Evolutionary conservation across 1,140 invertebrate species (phyloP), one percentile per base, ranked within the genome.

Genomic region (Globodera rostochiensis): DNA sequence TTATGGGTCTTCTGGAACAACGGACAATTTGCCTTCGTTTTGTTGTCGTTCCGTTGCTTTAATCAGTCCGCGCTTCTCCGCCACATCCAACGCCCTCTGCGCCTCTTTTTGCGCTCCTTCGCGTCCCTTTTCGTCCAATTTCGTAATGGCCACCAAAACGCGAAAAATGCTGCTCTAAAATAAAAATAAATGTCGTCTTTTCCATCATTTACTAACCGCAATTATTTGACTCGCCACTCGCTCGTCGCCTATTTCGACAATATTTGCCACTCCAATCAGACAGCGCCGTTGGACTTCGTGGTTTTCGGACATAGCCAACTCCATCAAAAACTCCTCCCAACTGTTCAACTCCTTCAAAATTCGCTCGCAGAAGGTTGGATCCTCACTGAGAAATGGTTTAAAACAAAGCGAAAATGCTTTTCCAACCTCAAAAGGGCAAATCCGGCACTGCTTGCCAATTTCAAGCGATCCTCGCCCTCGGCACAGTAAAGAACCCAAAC

Each of bases 101-200:
- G 88, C 88, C 77, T 90, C 77, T 73, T 88, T 82, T 64, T 83
- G 45, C 8, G 83, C 75, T 21, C 82, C 88, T 6, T 84, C 81
- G 21, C 86, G 75, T 69, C 87, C 86, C n/a, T 83, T 85, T 4
- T 66, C 73, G 64, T 77, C 76, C 21, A 89, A 60, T 67, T 90
- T 89, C 19, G 88, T 86, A 13, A 89, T 87, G 11, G 89, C 88
- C 3, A 89, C 83, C 6, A 89, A 81, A 45, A 89, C 81, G 53
- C 85, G 80, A 80, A 89, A 89, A 9, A 90, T 76, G 73, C 89
- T 86, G 57, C 74, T 88, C 88, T 88, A 49, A 84, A 87, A 82
- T 7, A 69, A 36, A 71, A 25, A 71, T 3, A 45, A 45, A 71
- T 25, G 11, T 13, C 69, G 6, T 25, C 21, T 71, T 47, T 11